phyloP scores from a whole-genome alignment of 2,888 invertebrate genomes.

The Papilio protenor region DNA sequence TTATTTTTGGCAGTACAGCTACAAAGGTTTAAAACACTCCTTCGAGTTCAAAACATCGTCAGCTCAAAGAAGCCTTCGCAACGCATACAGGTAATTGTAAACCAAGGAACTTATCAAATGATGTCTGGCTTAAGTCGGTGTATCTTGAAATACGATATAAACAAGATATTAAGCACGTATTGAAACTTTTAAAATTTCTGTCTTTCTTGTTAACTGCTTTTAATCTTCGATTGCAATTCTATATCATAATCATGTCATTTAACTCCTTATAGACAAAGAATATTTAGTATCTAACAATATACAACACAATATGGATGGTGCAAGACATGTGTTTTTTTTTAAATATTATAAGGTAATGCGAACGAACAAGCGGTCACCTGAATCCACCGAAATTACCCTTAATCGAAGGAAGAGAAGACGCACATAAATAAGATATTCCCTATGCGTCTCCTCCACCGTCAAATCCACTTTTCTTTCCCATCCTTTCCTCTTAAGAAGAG shows the following conservation, averaged over 20 bases:
- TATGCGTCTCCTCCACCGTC: too few species aligned
- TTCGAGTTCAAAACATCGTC: background rate
- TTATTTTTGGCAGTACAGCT: background rate
- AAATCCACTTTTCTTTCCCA: too few species aligned
- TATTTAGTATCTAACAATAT: too few species aligned
- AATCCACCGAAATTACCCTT: too few species aligned
- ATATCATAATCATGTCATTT: too few species aligned
- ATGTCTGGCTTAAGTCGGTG: conserved; percentile 21
- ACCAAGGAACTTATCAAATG: conserved; percentile 36
- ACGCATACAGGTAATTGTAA: conserved; percentile 1
- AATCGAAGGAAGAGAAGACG: too few species aligned
- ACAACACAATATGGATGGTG: background rate
- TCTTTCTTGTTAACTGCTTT: background rate
- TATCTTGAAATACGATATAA: background rate
- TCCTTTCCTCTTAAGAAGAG: too few species aligned
- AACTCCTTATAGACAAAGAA: too few species aligned
- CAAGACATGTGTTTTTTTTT: too few species aligned
- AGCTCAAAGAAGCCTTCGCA: conserved; percentile 29
- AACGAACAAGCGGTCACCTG: too few species aligned
- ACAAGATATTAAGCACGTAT: background rate
- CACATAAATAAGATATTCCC: too few species aligned
- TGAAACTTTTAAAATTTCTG: background rate
- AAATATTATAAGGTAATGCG: too few species aligned
- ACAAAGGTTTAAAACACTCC: background rate
- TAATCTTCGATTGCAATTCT: background rate